Base-by-base conservation (phyloP, 2,797 vertebrate genomes). In the Tapera naevia region DNA sequence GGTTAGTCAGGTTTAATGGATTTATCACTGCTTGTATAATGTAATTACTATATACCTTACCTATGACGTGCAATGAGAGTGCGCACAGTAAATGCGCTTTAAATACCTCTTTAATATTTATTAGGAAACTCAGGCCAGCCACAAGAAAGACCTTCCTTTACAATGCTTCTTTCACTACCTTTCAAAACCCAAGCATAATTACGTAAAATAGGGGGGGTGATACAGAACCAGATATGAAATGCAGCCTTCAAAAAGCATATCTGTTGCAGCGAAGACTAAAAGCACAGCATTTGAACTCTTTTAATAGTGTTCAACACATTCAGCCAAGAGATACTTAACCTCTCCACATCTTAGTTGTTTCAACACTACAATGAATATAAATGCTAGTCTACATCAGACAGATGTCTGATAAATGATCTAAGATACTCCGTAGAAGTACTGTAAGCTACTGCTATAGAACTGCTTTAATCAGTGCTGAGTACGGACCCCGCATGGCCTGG, bases 391-490 rank as follows among this genome's bases (percentile, higher is more conserved):
- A 11, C 60, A 54, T 5, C 82, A 80, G 37, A 19, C 39, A 86
- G 25, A 33, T 28, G 45, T 28, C 48, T 72, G 80, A 88, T 30
- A 88, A 80, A 91, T 27, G 27, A 89, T 39, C 75, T 32, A 8
- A 86, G n/a, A 62, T 32, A 11, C 21, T 56, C 50, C 46, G 43
- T 28, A 58, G 8, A 85, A 91, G 70, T 57, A 62, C 39, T n/a
- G 27, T 27, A 53, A 83, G 27, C 54, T 33, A 35, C 75, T 28
- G 22, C 45, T 71, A 25, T 64, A 43, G 76, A 51, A 57, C 43
- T 80, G 89, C 74, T 91, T 93, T 91, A 74, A 93, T 86, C 75
- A 72, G 45, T 30, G 30, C 37, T 51, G 94, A 89, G 79, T 64
- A 76, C 48, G 71, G 48, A 60, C 82, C 37, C 65, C 32, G n/a